Percentiles rank a stretch among this genome's conserved stretches.
Conservation (phyloP, 1,140 invertebrate species). For the Penaeus japonicus region DNA sequence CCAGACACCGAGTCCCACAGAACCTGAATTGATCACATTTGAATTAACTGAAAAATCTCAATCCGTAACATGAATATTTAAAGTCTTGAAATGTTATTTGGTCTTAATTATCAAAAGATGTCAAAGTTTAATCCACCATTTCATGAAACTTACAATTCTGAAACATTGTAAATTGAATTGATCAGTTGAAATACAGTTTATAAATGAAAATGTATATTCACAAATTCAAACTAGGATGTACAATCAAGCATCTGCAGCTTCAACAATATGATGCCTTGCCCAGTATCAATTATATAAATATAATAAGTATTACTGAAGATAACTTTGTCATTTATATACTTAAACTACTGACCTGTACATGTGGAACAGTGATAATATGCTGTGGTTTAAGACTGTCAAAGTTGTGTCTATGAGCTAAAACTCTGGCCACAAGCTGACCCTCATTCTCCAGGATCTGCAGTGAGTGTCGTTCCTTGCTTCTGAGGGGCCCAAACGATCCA, state of each 20-base stretch:
- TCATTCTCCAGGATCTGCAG: constrained; percentile 66
- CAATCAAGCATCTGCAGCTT: neutral
- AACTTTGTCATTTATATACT: no score
- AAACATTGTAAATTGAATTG: neutral
- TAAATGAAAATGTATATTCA: constrained; percentile 41
- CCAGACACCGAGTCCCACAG: constrained; percentile 64
- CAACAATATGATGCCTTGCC: neutral
- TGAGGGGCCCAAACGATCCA: constrained; percentile 69
- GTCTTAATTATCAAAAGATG: neutral
- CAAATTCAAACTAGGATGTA: no score
- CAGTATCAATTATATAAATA: no score
- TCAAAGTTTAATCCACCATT: neutral
- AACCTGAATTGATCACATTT: constrained; percentile 59
- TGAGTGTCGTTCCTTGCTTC: constrained; percentile 65
- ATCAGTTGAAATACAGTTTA: neutral
- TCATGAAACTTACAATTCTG: neutral
- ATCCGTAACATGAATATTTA: neutral
- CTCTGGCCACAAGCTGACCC: constrained; percentile 63
- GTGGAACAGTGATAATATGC: constrained; percentile 56
- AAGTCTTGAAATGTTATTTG: neutral
- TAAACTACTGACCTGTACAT: constrained; percentile 55
- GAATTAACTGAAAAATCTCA: neutral
- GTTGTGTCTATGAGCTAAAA: constrained; percentile 63
- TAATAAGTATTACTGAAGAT: no score
- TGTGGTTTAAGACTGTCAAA: constrained; percentile 51